A percentile compares a stretch with the other conserved stretches of the same genome.
Evolutionary conservation across 2,888 invertebrate genomes (phyloP).

Genomic region (Xanthia icteritia): DNA sequence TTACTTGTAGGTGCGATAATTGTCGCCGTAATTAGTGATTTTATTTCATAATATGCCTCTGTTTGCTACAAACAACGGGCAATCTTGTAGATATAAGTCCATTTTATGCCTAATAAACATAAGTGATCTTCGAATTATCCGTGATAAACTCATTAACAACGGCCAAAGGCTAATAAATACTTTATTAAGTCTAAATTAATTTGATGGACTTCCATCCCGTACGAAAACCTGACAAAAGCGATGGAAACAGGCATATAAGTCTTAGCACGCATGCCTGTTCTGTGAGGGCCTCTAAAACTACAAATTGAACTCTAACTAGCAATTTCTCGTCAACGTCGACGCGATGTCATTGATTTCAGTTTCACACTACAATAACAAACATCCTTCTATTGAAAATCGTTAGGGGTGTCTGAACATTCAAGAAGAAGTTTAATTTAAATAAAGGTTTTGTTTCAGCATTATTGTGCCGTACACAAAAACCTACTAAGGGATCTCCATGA

Average conservation of each 20-base stretch:
- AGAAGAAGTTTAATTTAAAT: slow-evolving; percentile 2
- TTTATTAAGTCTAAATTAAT: background rate
- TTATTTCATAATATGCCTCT: too few relatives aligned
- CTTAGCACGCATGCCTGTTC: slow-evolving; percentile 29
- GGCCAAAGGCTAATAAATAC: background rate
- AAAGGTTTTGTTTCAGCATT: background rate
- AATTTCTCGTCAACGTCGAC: slow-evolving; percentile 83
- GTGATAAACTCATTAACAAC: background rate
- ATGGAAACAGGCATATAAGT: slow-evolving; percentile 26
- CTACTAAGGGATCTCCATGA: too few relatives aligned
- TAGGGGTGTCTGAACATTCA: slow-evolving; percentile 72
- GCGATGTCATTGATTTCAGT: slow-evolving; percentile 84
- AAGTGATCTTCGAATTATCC: background rate
- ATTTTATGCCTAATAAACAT: background rate
- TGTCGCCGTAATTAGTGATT: background rate
- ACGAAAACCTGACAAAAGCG: slow-evolving; percentile 24
- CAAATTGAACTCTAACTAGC: slow-evolving; percentile 81
- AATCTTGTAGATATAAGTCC: background rate
- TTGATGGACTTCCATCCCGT: background rate
- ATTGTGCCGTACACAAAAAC: background rate
- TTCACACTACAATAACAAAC: slow-evolving; percentile 82
- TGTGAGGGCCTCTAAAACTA: slow-evolving; percentile 68
- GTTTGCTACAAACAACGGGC: background rate
- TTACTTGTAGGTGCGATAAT: background rate
- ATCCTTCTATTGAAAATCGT: slow-evolving; percentile 78